Base-by-base conservation (phyloP, 1,140 invertebrate genomes). In the Tetragnatha versicolor region DNA sequence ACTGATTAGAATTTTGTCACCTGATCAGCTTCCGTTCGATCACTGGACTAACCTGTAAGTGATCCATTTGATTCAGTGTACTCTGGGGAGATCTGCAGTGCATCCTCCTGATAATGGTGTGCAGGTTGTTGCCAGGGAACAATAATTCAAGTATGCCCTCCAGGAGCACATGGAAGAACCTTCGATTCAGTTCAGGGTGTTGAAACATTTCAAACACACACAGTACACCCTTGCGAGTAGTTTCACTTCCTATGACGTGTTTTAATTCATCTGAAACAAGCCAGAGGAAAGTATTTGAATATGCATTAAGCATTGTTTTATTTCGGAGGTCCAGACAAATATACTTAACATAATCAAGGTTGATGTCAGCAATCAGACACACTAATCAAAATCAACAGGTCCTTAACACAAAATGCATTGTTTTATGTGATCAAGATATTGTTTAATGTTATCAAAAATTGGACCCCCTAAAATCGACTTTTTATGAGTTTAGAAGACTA, bases 181-280 rank as follows among this genome's bases (percentile, higher is more conserved):
- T 89, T 82, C 91, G 90, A 86, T 98, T 98, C 29, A 98, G 89
- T 72, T 91, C 89, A 82, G 91, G 90, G 79, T 92, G 90, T 88
- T 98, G 95, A 82, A 96, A 87, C 81, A 97, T 88, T 83, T 95
- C 92, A 84, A 96, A 97, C 3, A 97, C 91, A 37, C 91, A 91
- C n/a, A 94, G 86, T 1, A 97, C 87, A n/a, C 96, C 96, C 72
- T 91, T 89, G 33, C 93, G 87, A 7, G 94, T 94, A 6, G 95
- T 95, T 83, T 97, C 94, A 80, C 92, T 93, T 1, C 96, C 96
- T 79, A 98, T 92, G 81, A 98, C 92, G 85, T 94, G 93, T 83
- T 94, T 92, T 63, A 98, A 86, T 86, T 98, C 94, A 87, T 97
- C 95, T 89, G 83, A 84, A 91, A 81, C 37, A 79, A n/a, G n/a